phyloP scores from a whole-genome alignment of 1,140 invertebrate genomes.

The Orius insidiosus region DNA sequence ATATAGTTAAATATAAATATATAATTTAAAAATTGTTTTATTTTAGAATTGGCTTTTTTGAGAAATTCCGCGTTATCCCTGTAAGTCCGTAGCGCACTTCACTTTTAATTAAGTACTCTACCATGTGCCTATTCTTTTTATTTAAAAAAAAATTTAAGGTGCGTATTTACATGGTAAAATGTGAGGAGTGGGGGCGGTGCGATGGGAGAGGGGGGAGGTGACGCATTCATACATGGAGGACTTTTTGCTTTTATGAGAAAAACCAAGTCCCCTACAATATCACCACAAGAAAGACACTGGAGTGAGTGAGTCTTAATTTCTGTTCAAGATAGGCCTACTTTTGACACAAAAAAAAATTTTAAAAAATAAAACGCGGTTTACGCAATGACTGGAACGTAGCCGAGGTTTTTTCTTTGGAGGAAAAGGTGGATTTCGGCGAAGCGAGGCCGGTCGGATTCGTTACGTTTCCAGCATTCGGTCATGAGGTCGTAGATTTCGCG shows the following conservation, averaged over 20 bases:
- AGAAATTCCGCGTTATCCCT: conserved; percentile 4
- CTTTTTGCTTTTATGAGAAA: too few relatives aligned
- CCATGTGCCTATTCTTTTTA: background rate
- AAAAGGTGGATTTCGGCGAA: conserved; percentile 79
- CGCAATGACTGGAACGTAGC: conserved; percentile 35
- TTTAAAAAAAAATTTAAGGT: background rate
- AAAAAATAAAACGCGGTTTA: conserved; percentile 1
- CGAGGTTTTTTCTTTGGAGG: conserved; percentile 66
- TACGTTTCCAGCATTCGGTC: conserved; percentile 74
- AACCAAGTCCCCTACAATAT: conserved; percentile 12
- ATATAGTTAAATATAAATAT: too few relatives aligned
- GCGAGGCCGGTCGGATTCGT: conserved; percentile 56
- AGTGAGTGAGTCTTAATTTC: conserved; percentile 20
- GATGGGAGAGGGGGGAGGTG: background rate
- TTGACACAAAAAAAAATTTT: conserved; percentile 4
- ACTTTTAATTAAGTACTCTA: background rate
- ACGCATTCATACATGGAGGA: conserved; percentile 5
- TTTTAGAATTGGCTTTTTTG: too few relatives aligned
- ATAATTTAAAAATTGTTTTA: too few relatives aligned
- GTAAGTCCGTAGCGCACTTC: conserved; percentile 7
- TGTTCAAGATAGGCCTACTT: conserved; percentile 20
- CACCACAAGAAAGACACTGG: conserved; percentile 21
- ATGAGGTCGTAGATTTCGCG: conserved; percentile 65
- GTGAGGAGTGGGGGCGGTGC: background rate
- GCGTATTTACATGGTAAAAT: background rate